Evolutionary conservation across 2,797 vertebrate species (phyloP).

Genomic region (Cossypha dichroa): DNA sequence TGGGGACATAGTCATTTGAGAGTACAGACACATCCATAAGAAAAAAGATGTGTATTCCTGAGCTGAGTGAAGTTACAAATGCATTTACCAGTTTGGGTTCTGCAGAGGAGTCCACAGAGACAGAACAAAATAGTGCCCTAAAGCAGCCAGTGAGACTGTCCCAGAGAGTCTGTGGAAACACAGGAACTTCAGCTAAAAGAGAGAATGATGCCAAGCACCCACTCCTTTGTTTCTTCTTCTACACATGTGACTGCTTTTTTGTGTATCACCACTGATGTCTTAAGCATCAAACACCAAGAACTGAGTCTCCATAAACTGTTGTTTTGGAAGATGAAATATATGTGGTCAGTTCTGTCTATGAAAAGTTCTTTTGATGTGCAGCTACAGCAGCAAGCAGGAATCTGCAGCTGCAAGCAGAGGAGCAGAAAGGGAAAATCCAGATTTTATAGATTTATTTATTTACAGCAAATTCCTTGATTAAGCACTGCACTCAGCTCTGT

Average conservation of each 20-base stretch:
- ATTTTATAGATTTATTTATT: constrained; percentile 1
- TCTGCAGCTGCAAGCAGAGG: neutral
- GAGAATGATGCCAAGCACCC: neutral
- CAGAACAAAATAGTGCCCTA: neutral
- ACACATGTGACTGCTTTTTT: neutral
- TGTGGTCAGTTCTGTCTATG: neutral
- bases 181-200: neutral
- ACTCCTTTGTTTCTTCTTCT: neutral
- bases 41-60: neutral
- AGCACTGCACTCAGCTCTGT: neutral
- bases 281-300: neutral
- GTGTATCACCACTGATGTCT: neutral
- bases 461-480: neutral
- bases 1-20: neutral
- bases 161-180: neutral
- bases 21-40: neutral
- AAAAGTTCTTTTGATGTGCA: neutral
- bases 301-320: neutral
- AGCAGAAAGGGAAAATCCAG: neutral
- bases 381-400: neutral
- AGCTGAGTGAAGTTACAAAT: neutral
- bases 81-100: neutral
- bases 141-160: neutral
- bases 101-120: neutral
- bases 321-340: neutral